These are phyloP conservation scores for Cercopithecus neglectus DNA, from an alignment of 2,797 vertebrate genomes.

Conservation along the genomic window DNA sequence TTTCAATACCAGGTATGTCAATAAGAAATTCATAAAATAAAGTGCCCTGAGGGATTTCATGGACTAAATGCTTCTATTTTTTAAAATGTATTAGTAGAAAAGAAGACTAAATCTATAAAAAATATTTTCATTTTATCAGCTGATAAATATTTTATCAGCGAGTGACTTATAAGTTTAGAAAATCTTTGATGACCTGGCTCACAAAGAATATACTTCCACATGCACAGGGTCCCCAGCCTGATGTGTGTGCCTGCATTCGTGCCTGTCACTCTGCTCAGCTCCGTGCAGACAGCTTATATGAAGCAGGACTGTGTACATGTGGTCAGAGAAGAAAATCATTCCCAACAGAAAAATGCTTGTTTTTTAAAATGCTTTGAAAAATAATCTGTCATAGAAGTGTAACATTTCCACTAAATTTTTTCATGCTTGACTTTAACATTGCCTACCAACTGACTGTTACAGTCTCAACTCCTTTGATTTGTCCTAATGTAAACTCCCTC, in stretches of 20 bases:
- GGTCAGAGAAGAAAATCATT: background rate
- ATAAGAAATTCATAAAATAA: background rate
- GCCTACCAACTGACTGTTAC: background rate
- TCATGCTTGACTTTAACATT: background rate
- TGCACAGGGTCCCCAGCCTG: background rate
- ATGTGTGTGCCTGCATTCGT: too few relatives aligned
- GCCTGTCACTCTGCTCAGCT: background rate
- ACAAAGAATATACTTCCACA: background rate
- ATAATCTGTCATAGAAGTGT: background rate
- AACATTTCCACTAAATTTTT: constrained; percentile 1
- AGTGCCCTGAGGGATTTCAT: constrained; percentile 1
- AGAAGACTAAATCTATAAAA: background rate
- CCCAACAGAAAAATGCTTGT: background rate
- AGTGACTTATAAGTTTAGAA: background rate
- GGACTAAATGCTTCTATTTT: background rate
- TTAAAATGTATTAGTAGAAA: background rate
- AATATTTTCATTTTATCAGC: background rate
- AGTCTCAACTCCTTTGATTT: background rate
- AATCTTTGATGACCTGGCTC: background rate
- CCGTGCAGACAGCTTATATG: background rate
- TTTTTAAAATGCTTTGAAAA: background rate
- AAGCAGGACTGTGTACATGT: background rate
- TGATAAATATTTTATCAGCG: background rate
- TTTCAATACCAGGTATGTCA: background rate
- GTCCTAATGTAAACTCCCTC: background rate